phyloP scores from a whole-genome alignment of 2,113 vertebrate genomes.

The Melierax canorus region DNA sequence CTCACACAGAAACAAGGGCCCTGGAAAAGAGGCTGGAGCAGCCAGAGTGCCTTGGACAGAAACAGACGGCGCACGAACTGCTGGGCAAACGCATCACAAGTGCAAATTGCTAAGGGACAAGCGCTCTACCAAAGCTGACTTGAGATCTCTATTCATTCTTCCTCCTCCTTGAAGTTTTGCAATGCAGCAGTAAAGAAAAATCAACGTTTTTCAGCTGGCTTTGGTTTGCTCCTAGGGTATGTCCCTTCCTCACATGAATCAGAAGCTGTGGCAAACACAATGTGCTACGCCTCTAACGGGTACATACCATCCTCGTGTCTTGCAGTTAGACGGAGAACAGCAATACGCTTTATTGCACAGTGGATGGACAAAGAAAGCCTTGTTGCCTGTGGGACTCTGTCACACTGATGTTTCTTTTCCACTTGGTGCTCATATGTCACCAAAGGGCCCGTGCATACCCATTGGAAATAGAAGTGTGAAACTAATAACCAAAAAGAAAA shows the following conservation, averaged over 20 bases:
- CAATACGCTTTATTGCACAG: background rate
- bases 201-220: background rate
- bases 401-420: conserved; percentile 1
- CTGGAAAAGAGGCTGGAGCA: background rate
- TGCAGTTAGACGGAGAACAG: conserved; percentile 27
- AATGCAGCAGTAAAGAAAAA: background rate
- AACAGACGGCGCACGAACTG: background rate
- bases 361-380: conserved; percentile 17
- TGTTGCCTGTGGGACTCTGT: background rate
- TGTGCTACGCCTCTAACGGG: background rate
- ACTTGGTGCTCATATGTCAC: background rate
- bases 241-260: background rate
- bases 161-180: background rate
- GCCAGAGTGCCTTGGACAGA: background rate
- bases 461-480: conserved; percentile 24
- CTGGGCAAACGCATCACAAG: background rate
- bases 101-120: background rate
- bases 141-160: background rate
- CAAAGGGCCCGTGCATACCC: rapidly evolving
- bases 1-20: background rate
- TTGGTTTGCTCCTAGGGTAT: conserved; percentile 18
- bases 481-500: conserved; percentile 44
- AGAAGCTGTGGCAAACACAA: conserved; percentile 11
- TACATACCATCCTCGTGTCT: conserved; percentile 30
- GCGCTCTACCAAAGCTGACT: rapidly evolving